Evolutionary conservation across 2,113 vertebrate genomes (phyloP).

Genomic region (Oreocharis arfaki): DNA sequence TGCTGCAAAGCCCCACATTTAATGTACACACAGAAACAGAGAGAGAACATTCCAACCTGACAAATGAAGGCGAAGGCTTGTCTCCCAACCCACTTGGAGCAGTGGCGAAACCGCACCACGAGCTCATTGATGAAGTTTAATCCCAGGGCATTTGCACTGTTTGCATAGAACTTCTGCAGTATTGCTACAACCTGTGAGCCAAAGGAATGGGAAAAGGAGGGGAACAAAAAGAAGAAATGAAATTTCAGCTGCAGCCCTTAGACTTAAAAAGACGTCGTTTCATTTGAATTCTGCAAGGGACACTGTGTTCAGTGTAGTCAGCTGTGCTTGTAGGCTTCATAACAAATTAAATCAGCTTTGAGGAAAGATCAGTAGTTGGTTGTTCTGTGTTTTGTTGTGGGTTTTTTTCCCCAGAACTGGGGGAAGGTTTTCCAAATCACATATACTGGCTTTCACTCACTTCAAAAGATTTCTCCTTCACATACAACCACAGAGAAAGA

Average conservation of each 20-base stretch:
- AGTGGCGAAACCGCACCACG: conserved; percentile 62
- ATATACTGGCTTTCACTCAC: background rate
- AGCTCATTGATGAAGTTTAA: conserved; percentile 72
- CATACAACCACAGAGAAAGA: background rate
- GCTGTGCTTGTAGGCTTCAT: background rate
- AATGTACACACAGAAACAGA: background rate
- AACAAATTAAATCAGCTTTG: background rate
- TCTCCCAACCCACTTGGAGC: conserved; percentile 76
- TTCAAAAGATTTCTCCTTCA: background rate
- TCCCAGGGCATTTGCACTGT: conserved; percentile 53
- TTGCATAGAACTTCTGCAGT: conserved; percentile 69
- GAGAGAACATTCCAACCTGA: conserved; percentile 62
- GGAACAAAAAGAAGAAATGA: background rate
- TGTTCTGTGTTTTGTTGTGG: background rate
- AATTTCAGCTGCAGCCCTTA: background rate
- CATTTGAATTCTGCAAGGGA: background rate
- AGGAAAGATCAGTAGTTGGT: background rate
- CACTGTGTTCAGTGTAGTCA: background rate
- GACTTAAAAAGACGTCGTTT: background rate
- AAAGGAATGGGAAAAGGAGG: background rate
- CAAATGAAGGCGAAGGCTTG: conserved; percentile 79
- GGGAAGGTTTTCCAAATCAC: background rate
- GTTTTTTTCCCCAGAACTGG: fast-evolving
- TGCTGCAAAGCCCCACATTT: background rate
- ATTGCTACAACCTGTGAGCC: conserved; percentile 70